These are phyloP conservation scores for Erebia palarica DNA, from an alignment of 2,888 invertebrate genomes.

Conservation along the genomic window DNA sequence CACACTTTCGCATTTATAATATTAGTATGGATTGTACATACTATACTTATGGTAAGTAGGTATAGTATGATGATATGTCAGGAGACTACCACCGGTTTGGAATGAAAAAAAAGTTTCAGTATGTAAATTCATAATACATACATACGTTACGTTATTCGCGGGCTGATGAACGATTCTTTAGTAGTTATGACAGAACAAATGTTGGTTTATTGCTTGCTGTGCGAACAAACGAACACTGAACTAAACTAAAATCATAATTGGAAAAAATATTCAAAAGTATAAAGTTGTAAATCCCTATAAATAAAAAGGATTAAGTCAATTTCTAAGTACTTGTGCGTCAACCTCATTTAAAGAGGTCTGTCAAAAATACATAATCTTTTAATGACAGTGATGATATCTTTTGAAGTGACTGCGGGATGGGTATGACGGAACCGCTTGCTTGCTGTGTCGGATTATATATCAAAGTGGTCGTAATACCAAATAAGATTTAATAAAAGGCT, in stretches of 20 bases:
- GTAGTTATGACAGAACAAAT: too few relatives aligned
- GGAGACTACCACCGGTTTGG: too few relatives aligned
- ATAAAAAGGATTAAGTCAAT: slow-evolving; percentile 1
- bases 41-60: too few relatives aligned
- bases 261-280: not conserved
- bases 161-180: too few relatives aligned
- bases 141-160: too few relatives aligned
- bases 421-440: not conserved
- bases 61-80: too few relatives aligned
- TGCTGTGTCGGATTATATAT: not conserved
- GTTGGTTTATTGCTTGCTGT: not conserved
- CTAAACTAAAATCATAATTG: not conserved
- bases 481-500: not conserved
- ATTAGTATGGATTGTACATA: too few relatives aligned
- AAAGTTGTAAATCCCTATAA: not conserved
- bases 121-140: too few relatives aligned
- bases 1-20: too few relatives aligned
- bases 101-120: too few relatives aligned
- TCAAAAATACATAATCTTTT: slow-evolving; percentile 17
- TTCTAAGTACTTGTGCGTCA: slow-evolving; percentile 1
- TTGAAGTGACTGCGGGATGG: slow-evolving; percentile 3
- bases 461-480: not conserved
- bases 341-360: slow-evolving; percentile 1
- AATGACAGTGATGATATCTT: slow-evolving; percentile 17
- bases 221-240: not conserved